Conservation (phyloP, 2,888 invertebrate species). For the Pheosia gnoma region DNA sequence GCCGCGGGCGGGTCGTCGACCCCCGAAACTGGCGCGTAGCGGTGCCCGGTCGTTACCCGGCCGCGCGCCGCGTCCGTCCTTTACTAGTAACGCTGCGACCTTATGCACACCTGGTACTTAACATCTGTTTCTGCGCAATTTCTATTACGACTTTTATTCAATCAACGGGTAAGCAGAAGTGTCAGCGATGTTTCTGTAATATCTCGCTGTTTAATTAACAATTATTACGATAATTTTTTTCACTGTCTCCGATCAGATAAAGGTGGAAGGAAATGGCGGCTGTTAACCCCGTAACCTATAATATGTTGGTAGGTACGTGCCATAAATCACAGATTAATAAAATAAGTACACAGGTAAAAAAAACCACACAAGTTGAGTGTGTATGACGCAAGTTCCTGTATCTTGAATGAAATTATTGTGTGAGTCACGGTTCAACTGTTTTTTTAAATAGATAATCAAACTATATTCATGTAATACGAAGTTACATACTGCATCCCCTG, state of each 20-base stretch:
- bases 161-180: not conserved
- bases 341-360: conserved; percentile 16
- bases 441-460: not conserved
- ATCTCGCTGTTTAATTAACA: not conserved
- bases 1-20: conserved; percentile 70
- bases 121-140: conserved; percentile 38
- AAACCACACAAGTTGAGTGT: not conserved
- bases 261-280: conserved; percentile 36
- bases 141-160: conserved; percentile 21
- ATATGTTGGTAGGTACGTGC: conserved; percentile 11
- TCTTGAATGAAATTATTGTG: not conserved
- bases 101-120: conserved; percentile 76
- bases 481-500: not conserved
- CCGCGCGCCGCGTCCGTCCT: conserved; percentile 65
- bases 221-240: conserved; percentile 10
- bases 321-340: conserved; percentile 28
- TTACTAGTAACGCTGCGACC: conserved; percentile 64
- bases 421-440: not conserved
- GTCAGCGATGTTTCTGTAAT: not conserved
- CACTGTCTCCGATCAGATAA: conserved; percentile 31
- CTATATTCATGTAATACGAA: not conserved
- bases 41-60: conserved; percentile 81
- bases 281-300: conserved; percentile 44
- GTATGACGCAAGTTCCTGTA: not conserved
- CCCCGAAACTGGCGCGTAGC: conserved; percentile 80